Percentiles rank a stretch among this genome's conserved stretches.
Evolutionary conservation across 2,113 vertebrate species (phyloP).

Genomic region (Sander vitreus): DNA sequence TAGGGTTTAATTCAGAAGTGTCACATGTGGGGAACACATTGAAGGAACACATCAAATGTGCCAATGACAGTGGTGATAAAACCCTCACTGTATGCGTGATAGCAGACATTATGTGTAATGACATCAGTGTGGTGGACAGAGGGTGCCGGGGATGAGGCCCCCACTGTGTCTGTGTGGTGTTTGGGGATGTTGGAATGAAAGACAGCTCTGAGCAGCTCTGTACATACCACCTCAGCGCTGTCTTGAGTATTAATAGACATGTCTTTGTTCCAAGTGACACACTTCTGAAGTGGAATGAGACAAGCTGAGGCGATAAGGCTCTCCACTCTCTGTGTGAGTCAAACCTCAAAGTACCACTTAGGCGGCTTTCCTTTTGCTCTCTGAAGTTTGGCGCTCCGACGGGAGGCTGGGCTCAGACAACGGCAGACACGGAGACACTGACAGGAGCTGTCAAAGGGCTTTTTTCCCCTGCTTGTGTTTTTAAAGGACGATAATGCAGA

Average conservation of each 20-base stretch:
- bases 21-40: slow-evolving; percentile 54
- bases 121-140: slow-evolving; percentile 47
- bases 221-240: slow-evolving; percentile 58
- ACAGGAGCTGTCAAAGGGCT: slow-evolving; percentile 63
- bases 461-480: slow-evolving; percentile 26
- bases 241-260: slow-evolving; percentile 74
- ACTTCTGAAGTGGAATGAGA: slow-evolving; percentile 74
- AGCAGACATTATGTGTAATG: slow-evolving; percentile 50
- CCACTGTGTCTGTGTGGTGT: slow-evolving; percentile 28
- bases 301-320: slow-evolving; percentile 75
- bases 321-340: slow-evolving; percentile 75
- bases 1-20: slow-evolving; percentile 39
- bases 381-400: slow-evolving; percentile 61
- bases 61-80: slow-evolving; percentile 56
- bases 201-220: slow-evolving; percentile 48
- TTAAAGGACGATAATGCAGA: slow-evolving; percentile 33
- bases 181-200: slow-evolving; percentile 54
- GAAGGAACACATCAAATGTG: slow-evolving; percentile 54
- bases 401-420: slow-evolving; percentile 53
- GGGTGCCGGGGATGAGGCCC: slow-evolving; percentile 9
- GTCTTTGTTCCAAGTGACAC: slow-evolving; percentile 77
- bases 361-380: slow-evolving; percentile 65
- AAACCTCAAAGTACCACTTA: slow-evolving; percentile 81
- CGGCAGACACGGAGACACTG: slow-evolving; percentile 56
- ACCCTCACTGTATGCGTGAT: slow-evolving; percentile 47